Conservation (phyloP, 1,140 invertebrate species). For the Calycopis cecrops region DNA sequence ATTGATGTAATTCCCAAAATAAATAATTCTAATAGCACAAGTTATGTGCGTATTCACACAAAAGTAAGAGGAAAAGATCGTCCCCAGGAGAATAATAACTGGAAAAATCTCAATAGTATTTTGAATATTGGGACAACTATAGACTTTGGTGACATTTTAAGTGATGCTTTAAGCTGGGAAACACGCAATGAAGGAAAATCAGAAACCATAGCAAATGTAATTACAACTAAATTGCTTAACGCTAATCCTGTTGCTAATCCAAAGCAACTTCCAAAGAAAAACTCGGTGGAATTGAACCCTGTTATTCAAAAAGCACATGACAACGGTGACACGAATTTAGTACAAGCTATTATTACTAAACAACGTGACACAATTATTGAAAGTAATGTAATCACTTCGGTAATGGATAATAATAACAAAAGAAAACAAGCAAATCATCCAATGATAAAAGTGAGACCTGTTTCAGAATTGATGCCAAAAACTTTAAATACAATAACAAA, state of each 20-base stretch:
- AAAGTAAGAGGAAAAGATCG: constrained; percentile 17
- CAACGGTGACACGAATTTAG: too few species aligned
- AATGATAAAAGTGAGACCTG: constrained; percentile 58
- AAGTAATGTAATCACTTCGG: too few species aligned
- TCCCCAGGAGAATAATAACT: constrained; percentile 26
- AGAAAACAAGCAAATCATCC: not conserved
- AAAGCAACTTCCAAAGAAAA: constrained; percentile 52
- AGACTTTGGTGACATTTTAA: constrained; percentile 13
- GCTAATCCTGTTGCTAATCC: constrained; percentile 57
- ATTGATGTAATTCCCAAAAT: constrained; percentile 46
- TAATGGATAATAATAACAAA: not conserved
- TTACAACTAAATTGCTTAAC: constrained; percentile 44
- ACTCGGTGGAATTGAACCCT: constrained; percentile 3
- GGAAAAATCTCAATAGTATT: constrained; percentile 26
- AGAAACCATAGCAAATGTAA: not conserved
- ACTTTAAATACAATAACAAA: too few species aligned
- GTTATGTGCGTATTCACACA: constrained; percentile 13
- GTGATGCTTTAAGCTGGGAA: not conserved
- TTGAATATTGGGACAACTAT: not conserved
- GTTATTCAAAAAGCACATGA: too few species aligned
- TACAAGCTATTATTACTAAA: too few species aligned
- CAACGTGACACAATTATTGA: too few species aligned
- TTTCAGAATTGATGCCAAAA: constrained; percentile 47
- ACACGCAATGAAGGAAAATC: not conserved
- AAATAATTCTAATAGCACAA: constrained; percentile 29